phyloP scores from a whole-genome alignment of 2,888 invertebrate species.

The Beris morrisii region DNA sequence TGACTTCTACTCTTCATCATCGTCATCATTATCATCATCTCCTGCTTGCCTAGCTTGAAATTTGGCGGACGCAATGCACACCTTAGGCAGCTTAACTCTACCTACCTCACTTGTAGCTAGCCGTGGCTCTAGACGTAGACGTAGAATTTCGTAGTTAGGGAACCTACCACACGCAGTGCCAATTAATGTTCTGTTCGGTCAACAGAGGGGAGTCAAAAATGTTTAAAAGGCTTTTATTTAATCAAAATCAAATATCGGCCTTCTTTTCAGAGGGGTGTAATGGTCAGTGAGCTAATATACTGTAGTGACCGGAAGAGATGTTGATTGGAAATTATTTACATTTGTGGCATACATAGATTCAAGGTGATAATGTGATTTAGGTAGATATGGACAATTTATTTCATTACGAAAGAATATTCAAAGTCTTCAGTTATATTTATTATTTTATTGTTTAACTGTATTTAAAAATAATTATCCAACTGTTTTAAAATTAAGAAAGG shows the following conservation, averaged over 20 bases:
- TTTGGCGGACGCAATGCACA: conserved; percentile 4
- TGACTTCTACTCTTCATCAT: conserved; percentile 26
- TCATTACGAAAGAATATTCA: too few species aligned
- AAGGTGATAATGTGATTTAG: too few species aligned
- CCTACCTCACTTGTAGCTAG: neutral
- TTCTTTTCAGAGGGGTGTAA: too few species aligned
- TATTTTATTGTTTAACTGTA: too few species aligned
- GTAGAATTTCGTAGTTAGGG: neutral
- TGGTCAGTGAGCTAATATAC: too few species aligned
- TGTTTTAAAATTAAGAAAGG: too few species aligned
- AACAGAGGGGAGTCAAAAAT: conserved; percentile 16
- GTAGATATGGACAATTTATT: too few species aligned
- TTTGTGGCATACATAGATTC: too few species aligned
- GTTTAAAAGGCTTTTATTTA: conserved; percentile 12
- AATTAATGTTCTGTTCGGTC: conserved; percentile 31
- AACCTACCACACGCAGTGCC: conserved; percentile 24
- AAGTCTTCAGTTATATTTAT: too few species aligned
- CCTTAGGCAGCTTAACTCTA: neutral
- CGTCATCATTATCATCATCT: conserved; percentile 11
- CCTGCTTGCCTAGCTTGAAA: conserved; percentile 4
- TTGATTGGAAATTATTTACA: too few species aligned
- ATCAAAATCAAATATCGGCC: neutral
- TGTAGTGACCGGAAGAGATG: too few species aligned
- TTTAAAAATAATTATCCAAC: too few species aligned
- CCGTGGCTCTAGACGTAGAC: neutral